Percentiles rank a stretch among this genome's conserved stretches.
These are phyloP conservation scores for Salvelinus namaycush DNA, from an alignment of 2,113 vertebrate genomes.

Conservation along the genomic window DNA sequence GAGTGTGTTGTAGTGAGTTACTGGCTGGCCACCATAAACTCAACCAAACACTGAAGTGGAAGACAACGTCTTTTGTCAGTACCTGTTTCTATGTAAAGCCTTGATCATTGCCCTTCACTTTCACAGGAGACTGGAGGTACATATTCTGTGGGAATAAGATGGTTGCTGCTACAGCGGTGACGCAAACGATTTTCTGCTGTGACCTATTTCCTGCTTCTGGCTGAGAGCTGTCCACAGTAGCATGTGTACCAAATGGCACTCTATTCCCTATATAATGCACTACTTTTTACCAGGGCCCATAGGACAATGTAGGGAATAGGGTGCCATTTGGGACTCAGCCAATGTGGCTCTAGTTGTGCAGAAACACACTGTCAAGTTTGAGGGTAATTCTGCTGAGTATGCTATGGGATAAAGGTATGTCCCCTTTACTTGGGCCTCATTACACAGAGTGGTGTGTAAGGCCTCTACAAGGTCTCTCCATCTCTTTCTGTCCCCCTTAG, in stretches of 20 bases:
- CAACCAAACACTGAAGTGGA: neutral
- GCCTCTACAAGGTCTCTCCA: too few species aligned
- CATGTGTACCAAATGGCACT: too few species aligned
- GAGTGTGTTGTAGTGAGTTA: neutral
- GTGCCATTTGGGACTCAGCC: neutral
- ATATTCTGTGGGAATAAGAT: neutral
- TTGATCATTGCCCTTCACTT: neutral
- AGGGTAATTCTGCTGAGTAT: conserved; percentile 4
- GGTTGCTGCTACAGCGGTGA: neutral
- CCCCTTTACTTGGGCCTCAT: too few species aligned
- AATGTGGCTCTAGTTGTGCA: neutral
- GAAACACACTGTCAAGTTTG: neutral
- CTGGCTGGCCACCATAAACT: neutral
- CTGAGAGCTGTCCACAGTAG: neutral
- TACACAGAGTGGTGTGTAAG: too few species aligned
- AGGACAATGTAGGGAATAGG: too few species aligned
- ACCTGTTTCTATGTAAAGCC: neutral
- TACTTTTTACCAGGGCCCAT: too few species aligned
- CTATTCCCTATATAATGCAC: too few species aligned
- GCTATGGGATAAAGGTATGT: too few species aligned
- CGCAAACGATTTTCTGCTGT: neutral
- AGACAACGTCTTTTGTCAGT: neutral
- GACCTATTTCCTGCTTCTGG: neutral
- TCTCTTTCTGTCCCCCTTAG: too few species aligned
- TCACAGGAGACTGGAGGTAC: neutral